A percentile compares a stretch with the other conserved stretches of the same genome.
phyloP scores from a whole-genome alignment of 2,113 vertebrate species.

The Syrmaticus mikado region DNA sequence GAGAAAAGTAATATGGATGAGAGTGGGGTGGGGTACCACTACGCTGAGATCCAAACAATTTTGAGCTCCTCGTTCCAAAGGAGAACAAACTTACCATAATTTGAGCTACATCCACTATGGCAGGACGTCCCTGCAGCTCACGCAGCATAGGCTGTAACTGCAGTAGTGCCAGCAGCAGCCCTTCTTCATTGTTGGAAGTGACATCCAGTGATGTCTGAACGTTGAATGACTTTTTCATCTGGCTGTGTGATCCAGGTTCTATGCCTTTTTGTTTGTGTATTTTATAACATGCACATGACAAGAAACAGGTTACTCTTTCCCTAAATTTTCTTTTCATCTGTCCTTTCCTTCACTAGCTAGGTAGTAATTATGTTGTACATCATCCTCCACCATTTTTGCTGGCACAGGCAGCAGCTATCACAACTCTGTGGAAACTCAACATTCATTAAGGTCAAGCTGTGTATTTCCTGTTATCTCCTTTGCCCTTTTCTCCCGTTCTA shows the following conservation, averaged over 20 bases:
- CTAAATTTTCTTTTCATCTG: background rate
- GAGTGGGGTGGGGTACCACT: fast-evolving
- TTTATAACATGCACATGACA: background rate
- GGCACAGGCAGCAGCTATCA: background rate
- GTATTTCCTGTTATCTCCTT: background rate
- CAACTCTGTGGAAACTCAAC: slow-evolving; percentile 19
- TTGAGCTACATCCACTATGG: background rate
- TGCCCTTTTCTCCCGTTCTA: fast-evolving
- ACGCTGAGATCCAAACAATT: background rate
- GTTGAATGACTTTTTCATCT: background rate
- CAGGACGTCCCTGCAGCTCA: background rate
- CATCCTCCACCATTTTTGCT: slow-evolving; percentile 18
- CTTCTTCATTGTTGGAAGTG: background rate
- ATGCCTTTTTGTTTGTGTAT: background rate
- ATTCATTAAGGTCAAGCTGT: slow-evolving; percentile 1
- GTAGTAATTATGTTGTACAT: background rate
- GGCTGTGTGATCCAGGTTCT: background rate
- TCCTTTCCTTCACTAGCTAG: background rate
- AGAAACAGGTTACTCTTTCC: background rate
- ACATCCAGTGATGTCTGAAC: fast-evolving
- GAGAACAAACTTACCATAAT: background rate
- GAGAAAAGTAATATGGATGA: background rate
- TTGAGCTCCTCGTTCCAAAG: background rate
- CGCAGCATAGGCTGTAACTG: background rate
- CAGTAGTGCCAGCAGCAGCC: background rate